Evolutionary conservation across 2,888 invertebrate species (phyloP), one percentile per base, ranked within the genome.

Genomic region (Andrena chrysosceles): DNA sequence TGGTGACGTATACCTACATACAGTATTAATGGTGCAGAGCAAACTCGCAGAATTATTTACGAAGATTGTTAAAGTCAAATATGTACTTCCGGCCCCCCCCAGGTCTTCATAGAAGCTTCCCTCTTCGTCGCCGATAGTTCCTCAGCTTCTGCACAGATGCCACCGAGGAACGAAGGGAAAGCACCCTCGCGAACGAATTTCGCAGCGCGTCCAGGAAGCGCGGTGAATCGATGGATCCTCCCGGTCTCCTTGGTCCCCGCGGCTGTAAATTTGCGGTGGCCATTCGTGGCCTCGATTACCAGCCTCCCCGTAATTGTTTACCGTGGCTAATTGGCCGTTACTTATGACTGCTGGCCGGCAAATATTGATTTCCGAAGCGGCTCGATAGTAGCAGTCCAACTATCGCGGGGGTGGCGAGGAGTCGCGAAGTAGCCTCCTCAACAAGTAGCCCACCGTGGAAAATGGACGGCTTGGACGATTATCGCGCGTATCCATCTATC

Each of bases 371-470:
- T 59, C 64, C 73, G 26, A 77, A 64, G 48, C 77, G 6, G 33
- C n/a, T 20, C 73, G 77, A 73, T 64, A 77, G 54, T 31, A 26
- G 73, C 29, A 6, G 10, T 13, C 54, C 26, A 10, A 35, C 66
- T 29, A 26, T 73, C 64, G 26, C 56, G 16, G 5, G 8, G 20
- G 31, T 16, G 16, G 42, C 29, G 42, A 60, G 20, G 20, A 35
- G 33, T 29, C 60, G 68, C 62, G 33, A 33, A 71, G n/a, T 52
- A 56, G 20, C 42, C 42, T 31, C 60, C 54, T 83, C 83, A 83
- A 83, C 83, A 83, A 83, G 83, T 83, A 76, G 83, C 75, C 33
- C 23, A 1, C 56, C 59, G n/a, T 59, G 13, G 69, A 56, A 73
- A 73, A 77, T 56, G 72, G 77, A 73, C 77, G 73, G 23, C 33